Percentiles rank a stretch among this genome's conserved stretches.
These are phyloP conservation scores for Zaprionus kolodkinae DNA, from an alignment of 1,140 invertebrate genomes.

Conservation along the genomic window DNA sequence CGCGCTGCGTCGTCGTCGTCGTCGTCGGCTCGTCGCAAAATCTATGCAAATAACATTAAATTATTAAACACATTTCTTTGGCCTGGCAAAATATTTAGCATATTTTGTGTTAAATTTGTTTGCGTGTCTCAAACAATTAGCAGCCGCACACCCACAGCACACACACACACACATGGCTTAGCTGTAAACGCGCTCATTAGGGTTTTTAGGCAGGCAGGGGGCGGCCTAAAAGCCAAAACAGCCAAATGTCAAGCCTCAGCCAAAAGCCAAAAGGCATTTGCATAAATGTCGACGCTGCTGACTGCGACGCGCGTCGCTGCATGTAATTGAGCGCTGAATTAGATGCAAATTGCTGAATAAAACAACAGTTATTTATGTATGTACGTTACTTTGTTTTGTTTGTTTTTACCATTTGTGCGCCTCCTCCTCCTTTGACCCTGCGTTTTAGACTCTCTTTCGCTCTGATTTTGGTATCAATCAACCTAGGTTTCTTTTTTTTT, in stretches of 20 bases:
- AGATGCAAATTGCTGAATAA: slow-evolving; percentile 80
- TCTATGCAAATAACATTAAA: slow-evolving; percentile 80
- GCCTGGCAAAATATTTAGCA: slow-evolving; percentile 63
- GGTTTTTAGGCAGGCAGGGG: slow-evolving; percentile 30
- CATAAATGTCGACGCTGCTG: slow-evolving; percentile 40
- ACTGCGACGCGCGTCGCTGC: slow-evolving; percentile 22
- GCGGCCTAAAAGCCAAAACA: slow-evolving; percentile 44
- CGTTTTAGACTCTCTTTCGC: slow-evolving; percentile 21
- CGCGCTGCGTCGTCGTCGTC: slow-evolving; percentile 27
- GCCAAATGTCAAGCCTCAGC: slow-evolving; percentile 70
- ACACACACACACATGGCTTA: slow-evolving; percentile 17
- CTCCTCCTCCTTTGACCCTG: neutral
- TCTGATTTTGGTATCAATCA: slow-evolving; percentile 62
- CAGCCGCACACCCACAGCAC: slow-evolving; percentile 43
- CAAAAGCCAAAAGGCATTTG: slow-evolving; percentile 62
- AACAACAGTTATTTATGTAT: slow-evolving; percentile 74
- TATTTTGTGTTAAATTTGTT: slow-evolving; percentile 79
- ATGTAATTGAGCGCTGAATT: slow-evolving; percentile 76
- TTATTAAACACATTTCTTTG: slow-evolving; percentile 72
- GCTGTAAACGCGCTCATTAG: slow-evolving; percentile 69
- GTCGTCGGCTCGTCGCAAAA: too few relatives aligned
- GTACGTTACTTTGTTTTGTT: slow-evolving; percentile 65
- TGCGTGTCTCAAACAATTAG: slow-evolving; percentile 80
- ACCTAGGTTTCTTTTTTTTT: slow-evolving; percentile 51
- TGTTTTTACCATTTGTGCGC: slow-evolving; percentile 57